phyloP scores from a whole-genome alignment of 2,113 vertebrate species.

The Xyliphius kryptos region DNA sequence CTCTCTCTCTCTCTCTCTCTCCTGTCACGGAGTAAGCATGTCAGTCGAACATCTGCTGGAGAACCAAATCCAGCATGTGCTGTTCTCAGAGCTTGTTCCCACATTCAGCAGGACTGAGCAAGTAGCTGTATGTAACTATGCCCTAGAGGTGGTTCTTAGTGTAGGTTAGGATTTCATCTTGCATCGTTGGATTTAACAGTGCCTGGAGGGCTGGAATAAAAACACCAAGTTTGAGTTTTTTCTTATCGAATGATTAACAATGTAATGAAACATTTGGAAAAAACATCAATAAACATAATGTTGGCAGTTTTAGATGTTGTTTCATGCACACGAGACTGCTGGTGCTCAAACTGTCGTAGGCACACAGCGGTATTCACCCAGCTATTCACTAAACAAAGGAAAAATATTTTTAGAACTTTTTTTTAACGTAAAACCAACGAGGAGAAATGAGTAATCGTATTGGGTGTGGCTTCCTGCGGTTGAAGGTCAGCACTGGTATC shows the following conservation, averaged over 20 bases:
- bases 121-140: conserved; percentile 2
- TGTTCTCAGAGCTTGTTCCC: conserved; percentile 6
- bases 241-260: conserved; percentile 3
- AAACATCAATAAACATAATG: conserved; percentile 11
- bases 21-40: not conserved
- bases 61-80: not conserved
- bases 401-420: too few relatives aligned
- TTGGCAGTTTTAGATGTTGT: too few relatives aligned
- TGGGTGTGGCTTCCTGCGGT: conserved; percentile 41
- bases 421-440: conserved; percentile 19
- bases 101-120: not conserved
- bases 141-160: not conserved
- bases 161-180: not conserved
- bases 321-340: not conserved
- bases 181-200: not conserved
- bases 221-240: not conserved
- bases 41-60: conserved; percentile 7
- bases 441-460: not conserved
- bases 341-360: not conserved
- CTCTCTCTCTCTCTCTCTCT: conserved; percentile 6
- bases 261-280: not conserved
- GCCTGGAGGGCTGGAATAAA: not conserved
- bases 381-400: too few relatives aligned
- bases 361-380: conserved; percentile 29
- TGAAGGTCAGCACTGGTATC: conserved; percentile 61